These are phyloP conservation scores for Kryptopterus vitreolus DNA, from an alignment of 2,797 vertebrate genomes.

Conservation along the genomic window DNA sequence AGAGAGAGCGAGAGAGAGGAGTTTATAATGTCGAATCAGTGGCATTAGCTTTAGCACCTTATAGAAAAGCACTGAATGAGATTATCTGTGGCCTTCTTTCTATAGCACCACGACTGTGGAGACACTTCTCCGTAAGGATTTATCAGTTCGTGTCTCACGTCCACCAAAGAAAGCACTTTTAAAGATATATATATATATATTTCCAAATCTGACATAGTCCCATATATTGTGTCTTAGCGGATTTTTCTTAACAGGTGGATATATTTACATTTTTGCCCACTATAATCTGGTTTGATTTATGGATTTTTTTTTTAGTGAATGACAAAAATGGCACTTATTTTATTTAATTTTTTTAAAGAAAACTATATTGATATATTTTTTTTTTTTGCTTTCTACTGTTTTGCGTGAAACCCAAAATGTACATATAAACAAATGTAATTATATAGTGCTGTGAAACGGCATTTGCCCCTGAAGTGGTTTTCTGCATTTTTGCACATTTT, in stretches of 20 bases:
- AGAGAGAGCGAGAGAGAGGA: too few species aligned
- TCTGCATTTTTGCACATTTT: slow-evolving; percentile 28
- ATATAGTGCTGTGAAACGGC: slow-evolving; percentile 37
- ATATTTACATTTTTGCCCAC: slow-evolving; percentile 3
- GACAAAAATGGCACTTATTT: slow-evolving; percentile 49
- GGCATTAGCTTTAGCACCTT: slow-evolving; percentile 91
- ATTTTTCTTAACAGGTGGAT: slow-evolving; percentile 16
- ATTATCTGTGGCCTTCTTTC: slow-evolving; percentile 43
- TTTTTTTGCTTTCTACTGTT: slow-evolving; percentile 52
- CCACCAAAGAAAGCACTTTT: slow-evolving; percentile 47
- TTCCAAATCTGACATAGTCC: slow-evolving; percentile 29
- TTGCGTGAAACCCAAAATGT: slow-evolving; percentile 46
- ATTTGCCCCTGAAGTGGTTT: slow-evolving; percentile 18
- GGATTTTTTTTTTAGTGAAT: slow-evolving; percentile 41
- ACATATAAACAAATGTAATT: slow-evolving; percentile 21
- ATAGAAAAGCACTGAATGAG: slow-evolving; percentile 78
- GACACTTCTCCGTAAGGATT: slow-evolving; percentile 13
- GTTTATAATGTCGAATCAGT: slow-evolving; percentile 65
- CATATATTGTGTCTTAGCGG: slow-evolving; percentile 43
- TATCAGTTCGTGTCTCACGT: slow-evolving; percentile 4
- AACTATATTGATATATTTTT: not conserved
- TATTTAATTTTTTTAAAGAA: slow-evolving; percentile 14
- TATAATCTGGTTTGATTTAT: slow-evolving; percentile 34
- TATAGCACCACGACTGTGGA: slow-evolving; percentile 3
- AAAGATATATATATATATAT: slow-evolving; percentile 37